A percentile compares a stretch with the other conserved stretches of the same genome.
phyloP scores from a whole-genome alignment of 2,888 invertebrate species.

The Erebia aethiops region DNA sequence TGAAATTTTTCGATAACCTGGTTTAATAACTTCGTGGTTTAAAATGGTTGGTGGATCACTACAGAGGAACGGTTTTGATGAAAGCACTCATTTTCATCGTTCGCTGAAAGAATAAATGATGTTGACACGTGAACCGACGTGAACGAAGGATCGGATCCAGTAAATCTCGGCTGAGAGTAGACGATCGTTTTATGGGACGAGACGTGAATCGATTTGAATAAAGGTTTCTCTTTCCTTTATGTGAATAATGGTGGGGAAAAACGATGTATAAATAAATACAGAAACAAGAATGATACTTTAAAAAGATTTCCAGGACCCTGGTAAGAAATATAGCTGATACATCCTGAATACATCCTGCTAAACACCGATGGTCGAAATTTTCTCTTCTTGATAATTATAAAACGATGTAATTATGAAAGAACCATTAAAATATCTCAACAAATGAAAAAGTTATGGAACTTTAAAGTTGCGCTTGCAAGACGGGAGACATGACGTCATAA shows the following conservation, averaged over 20 bases:
- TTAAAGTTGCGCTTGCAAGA: too few species aligned
- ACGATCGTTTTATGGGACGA: conserved; percentile 46
- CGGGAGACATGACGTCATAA: too few species aligned
- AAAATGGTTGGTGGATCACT: not conserved
- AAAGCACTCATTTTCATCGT: conserved; percentile 42
- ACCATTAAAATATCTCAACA: too few species aligned
- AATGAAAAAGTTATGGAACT: too few species aligned
- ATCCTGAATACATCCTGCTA: too few species aligned
- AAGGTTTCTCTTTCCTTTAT: conserved; percentile 19
- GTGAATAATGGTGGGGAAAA: conserved; percentile 11
- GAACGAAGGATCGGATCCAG: conserved; percentile 40
- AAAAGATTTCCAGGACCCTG: not conserved
- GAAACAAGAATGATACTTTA: not conserved
- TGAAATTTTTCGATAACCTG: too few species aligned
- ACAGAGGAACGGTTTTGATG: not conserved
- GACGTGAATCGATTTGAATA: conserved; percentile 55
- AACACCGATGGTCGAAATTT: too few species aligned
- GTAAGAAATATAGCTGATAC: not conserved
- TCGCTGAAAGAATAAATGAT: conserved; percentile 44
- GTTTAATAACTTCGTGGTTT: too few species aligned
- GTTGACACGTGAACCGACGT: conserved; percentile 44
- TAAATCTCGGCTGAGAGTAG: conserved; percentile 21
- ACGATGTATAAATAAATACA: conserved; percentile 13
- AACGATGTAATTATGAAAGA: too few species aligned
- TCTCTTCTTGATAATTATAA: too few species aligned